These are phyloP conservation scores for Dioctria rufipes DNA, from an alignment of 2,888 invertebrate species.

Conservation along the genomic window DNA sequence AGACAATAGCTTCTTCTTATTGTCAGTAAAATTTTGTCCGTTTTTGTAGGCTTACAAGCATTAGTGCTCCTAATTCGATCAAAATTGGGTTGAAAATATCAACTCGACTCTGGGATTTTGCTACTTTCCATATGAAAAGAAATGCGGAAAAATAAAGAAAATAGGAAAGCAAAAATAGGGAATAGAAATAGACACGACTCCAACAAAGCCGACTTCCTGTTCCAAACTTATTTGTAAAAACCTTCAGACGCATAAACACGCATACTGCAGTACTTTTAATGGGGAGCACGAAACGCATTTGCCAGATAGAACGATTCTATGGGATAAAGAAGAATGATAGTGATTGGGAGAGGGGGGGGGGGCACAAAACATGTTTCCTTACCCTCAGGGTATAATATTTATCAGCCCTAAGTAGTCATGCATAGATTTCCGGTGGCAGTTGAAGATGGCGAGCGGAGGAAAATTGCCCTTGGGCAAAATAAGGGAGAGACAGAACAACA, in stretches of 20 bases:
- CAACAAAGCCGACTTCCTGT: conserved; percentile 28
- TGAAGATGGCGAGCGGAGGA: neutral
- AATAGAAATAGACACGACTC: neutral
- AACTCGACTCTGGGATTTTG: neutral
- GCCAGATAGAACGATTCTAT: neutral
- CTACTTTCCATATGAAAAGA: neutral
- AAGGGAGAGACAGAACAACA: neutral
- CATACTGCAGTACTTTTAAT: conserved; percentile 23
- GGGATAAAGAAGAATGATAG: neutral
- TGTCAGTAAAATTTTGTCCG: conserved; percentile 11
- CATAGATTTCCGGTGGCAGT: conserved; percentile 45
- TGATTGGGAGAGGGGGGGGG: neutral
- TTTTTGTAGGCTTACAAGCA: neutral
- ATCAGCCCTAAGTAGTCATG: conserved; percentile 44
- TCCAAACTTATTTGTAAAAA: conserved; percentile 8
- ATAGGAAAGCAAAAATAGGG: conserved; percentile 19
- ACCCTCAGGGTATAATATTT: conserved; percentile 37
- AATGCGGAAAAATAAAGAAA: neutral
- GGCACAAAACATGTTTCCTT: conserved; percentile 36
- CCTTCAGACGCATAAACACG: conserved; percentile 32
- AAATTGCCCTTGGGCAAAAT: neutral
- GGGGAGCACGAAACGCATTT: conserved; percentile 9
- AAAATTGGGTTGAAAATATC: neutral
- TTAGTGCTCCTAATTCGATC: neutral
- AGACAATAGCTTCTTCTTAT: conserved; percentile 36